Percentiles rank a stretch among this genome's conserved stretches.
phyloP scores from a whole-genome alignment of 2,888 invertebrate species.

The Eristalinus sepulchralis region DNA sequence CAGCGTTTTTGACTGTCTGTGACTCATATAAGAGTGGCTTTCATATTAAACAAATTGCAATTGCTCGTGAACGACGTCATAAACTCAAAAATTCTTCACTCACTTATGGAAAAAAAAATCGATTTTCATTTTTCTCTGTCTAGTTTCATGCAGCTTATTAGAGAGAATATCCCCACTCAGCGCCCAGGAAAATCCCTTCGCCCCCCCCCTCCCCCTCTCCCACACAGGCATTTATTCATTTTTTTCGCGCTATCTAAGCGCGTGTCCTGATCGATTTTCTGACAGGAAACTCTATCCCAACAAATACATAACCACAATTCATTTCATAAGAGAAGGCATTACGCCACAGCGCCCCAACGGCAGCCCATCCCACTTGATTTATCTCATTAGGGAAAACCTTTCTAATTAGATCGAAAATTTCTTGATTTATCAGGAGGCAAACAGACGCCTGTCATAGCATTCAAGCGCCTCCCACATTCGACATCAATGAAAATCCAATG shows the following conservation, averaged over 20 bases:
- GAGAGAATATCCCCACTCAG: neutral
- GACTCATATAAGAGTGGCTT: too few relatives aligned
- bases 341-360: neutral
- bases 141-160: neutral
- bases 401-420: neutral
- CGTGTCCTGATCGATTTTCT: neutral
- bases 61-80: neutral
- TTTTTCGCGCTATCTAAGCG: neutral
- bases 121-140: neutral
- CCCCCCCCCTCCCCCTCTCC: too few relatives aligned
- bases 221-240: neutral
- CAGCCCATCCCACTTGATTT: neutral
- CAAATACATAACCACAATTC: neutral
- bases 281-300: neutral
- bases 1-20: too few relatives aligned
- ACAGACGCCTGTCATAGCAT: neutral
- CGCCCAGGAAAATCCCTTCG: neutral
- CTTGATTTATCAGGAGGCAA: neutral
- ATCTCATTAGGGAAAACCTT: neutral
- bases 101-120: neutral
- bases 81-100: neutral
- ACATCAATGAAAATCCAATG: neutral
- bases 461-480: neutral
- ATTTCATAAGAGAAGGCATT: neutral
- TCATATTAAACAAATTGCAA: neutral